Conservation (phyloP, 2,113 vertebrate genomes). For the Circaetus cinerascens region DNA sequence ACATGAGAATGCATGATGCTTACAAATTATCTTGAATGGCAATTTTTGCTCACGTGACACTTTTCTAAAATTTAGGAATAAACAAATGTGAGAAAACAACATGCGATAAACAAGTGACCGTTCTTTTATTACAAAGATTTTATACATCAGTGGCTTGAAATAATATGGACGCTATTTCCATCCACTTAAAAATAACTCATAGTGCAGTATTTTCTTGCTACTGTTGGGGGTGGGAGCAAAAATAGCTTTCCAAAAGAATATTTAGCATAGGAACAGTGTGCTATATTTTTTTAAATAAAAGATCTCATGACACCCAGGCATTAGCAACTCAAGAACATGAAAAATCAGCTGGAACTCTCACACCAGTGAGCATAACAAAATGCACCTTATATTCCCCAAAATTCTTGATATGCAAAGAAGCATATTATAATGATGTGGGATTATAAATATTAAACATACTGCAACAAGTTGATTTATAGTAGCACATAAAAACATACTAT, state of each 20-base stretch:
- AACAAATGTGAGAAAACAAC: constrained; percentile 54
- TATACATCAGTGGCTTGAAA: constrained; percentile 70
- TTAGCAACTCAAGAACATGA: constrained; percentile 12
- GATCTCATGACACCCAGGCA: constrained; percentile 56
- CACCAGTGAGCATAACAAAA: not conserved
- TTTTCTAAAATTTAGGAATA: constrained; percentile 34
- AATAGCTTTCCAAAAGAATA: constrained; percentile 70
- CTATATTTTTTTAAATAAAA: constrained; percentile 61
- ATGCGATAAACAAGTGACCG: constrained; percentile 66
- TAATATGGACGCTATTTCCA: constrained; percentile 74
- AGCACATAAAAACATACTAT: not conserved
- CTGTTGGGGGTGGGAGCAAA: constrained; percentile 65
- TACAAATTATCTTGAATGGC: not conserved
- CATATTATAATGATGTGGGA: not conserved
- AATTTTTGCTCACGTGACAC: constrained; percentile 16
- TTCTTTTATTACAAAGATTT: constrained; percentile 66
- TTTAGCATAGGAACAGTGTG: constrained; percentile 64
- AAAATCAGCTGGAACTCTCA: not conserved
- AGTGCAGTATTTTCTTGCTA: constrained; percentile 74
- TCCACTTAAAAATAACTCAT: constrained; percentile 73
- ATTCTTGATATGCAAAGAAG: not conserved
- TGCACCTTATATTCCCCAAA: not conserved
- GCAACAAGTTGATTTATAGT: constrained; percentile 3
- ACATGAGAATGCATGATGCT: not conserved
- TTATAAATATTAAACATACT: not conserved